These are phyloP conservation scores for Hirtodrosophila histrioides DNA, from an alignment of 2,888 invertebrate genomes.

Conservation along the genomic window DNA sequence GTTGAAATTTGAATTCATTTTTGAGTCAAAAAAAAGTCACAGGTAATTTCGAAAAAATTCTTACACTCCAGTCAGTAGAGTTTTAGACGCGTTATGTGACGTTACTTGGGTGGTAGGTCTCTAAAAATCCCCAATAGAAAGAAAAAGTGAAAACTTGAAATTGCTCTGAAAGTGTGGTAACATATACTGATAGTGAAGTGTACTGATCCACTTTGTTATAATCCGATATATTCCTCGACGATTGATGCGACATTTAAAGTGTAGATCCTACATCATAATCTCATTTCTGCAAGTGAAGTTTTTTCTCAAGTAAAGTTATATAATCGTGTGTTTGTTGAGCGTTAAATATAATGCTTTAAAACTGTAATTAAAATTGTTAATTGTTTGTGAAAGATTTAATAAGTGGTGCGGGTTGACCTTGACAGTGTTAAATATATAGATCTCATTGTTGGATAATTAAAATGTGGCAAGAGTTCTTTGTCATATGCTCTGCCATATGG, in stretches of 20 bases:
- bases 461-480: conserved; percentile 46
- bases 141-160: conserved; percentile 1
- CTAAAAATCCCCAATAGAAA: conserved; percentile 25
- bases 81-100: conserved; percentile 80
- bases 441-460: conserved; percentile 48
- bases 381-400: conserved; percentile 67
- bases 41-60: conserved; percentile 77
- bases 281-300: background rate
- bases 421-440: conserved; percentile 66
- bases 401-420: conserved; percentile 56
- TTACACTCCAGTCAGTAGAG: conserved; percentile 81
- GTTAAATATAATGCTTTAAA: conserved; percentile 32
- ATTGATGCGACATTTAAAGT: background rate
- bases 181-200: background rate
- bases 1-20: conserved; percentile 81
- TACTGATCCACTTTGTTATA: too few species aligned
- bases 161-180: conserved; percentile 35
- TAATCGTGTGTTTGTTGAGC: conserved; percentile 26
- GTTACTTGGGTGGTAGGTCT: conserved; percentile 69
- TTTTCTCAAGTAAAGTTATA: background rate
- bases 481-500: conserved; percentile 31
- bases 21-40: conserved; percentile 67
- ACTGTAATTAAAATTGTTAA: conserved; percentile 56
- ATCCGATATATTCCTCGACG: background rate
- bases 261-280: background rate